A percentile compares a stretch with the other conserved stretches of the same genome.
These are phyloP conservation scores for Panthera uncia DNA, from an alignment of 2,113 vertebrate genomes.

Conservation along the genomic window DNA sequence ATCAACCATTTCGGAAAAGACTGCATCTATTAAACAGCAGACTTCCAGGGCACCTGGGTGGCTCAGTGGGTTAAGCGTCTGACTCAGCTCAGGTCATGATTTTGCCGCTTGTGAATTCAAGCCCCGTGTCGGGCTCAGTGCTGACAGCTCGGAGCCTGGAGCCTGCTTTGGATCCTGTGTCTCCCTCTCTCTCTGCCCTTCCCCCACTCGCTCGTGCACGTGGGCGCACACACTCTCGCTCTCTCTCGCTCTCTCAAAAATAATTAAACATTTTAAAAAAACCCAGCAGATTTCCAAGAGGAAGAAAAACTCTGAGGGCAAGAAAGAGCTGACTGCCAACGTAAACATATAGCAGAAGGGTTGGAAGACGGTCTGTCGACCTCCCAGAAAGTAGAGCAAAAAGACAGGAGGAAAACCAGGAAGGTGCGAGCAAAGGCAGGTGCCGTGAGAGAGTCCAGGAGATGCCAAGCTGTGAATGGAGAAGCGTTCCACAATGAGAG, in stretches of 20 bases:
- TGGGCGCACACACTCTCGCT: too few relatives aligned
- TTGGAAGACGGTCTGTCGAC: neutral
- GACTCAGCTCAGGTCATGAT: too few relatives aligned
- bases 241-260: too few relatives aligned
- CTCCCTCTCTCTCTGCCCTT: too few relatives aligned
- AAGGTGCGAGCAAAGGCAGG: neutral
- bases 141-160: too few relatives aligned
- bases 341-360: neutral
- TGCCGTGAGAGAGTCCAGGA: neutral
- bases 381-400: neutral
- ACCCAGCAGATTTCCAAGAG: neutral
- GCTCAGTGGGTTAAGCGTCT: too few relatives aligned
- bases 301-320: neutral
- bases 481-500: neutral
- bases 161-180: too few relatives aligned
- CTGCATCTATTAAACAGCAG: neutral
- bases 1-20: neutral
- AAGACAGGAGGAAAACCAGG: neutral
- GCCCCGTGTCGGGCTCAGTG: too few relatives aligned
- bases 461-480: neutral
- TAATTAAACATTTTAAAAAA: too few relatives aligned
- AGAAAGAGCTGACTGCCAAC: neutral
- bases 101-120: too few relatives aligned
- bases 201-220: too few relatives aligned
- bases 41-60: neutral